Evolutionary conservation across 2,797 vertebrate species (phyloP).

Genomic region (Myotis daubentonii): DNA sequence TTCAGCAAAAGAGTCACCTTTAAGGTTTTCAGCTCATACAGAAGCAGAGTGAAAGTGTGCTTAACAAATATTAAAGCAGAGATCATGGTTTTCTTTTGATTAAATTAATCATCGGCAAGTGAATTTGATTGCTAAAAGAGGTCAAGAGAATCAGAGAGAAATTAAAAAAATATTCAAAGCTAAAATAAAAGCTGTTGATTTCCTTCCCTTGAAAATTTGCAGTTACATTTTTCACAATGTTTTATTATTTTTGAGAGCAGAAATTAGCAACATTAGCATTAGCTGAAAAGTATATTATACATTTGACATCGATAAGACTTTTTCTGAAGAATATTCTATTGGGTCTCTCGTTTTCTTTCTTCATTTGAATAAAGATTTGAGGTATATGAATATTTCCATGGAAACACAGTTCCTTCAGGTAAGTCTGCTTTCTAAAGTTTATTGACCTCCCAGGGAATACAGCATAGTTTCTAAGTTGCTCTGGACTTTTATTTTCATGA

Average conservation of each 20-base stretch:
- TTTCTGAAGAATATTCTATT: background rate
- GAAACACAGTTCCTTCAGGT: background rate
- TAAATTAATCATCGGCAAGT: slow-evolving; percentile 62
- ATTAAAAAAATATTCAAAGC: slow-evolving; percentile 44
- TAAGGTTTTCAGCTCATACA: slow-evolving; percentile 40
- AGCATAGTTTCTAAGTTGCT: background rate
- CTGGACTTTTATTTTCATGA: background rate
- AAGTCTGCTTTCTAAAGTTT: background rate
- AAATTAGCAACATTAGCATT: slow-evolving; percentile 29
- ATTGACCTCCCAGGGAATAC: background rate
- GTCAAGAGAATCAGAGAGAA: slow-evolving; percentile 48
- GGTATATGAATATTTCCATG: background rate
- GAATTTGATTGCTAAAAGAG: slow-evolving; percentile 49
- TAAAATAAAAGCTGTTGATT: slow-evolving; percentile 61
- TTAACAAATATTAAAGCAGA: slow-evolving; percentile 42
- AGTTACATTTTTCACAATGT: background rate
- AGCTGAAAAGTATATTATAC: background rate
- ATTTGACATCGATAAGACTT: background rate
- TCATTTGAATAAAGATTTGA: background rate
- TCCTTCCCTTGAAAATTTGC: background rate
- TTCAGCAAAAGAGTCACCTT: slow-evolving; percentile 40
- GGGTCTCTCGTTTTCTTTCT: background rate
- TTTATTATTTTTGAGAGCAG: background rate
- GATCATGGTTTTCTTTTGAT: slow-evolving; percentile 22
- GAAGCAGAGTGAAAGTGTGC: slow-evolving; percentile 20